Percentiles rank a stretch among this genome's conserved stretches.
These are phyloP conservation scores for Hydrotaea diabolus DNA, from an alignment of 2,888 invertebrate species.

Conservation along the genomic window DNA sequence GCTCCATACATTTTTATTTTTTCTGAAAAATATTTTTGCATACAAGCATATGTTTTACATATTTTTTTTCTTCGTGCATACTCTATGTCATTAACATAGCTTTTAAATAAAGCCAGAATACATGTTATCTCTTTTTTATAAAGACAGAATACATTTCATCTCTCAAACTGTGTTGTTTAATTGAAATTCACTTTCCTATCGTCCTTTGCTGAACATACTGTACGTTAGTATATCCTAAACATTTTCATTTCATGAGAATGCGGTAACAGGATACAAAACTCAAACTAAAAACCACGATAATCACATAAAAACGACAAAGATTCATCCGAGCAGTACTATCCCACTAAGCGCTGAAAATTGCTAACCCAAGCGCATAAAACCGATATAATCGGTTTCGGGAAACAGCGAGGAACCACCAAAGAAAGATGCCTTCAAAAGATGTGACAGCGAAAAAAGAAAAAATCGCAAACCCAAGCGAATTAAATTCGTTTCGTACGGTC, in stretches of 20 bases:
- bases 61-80: too few relatives aligned
- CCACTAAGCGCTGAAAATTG: conserved; percentile 43
- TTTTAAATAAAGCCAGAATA: too few relatives aligned
- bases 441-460: neutral
- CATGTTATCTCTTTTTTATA: too few relatives aligned
- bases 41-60: too few relatives aligned
- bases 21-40: too few relatives aligned
- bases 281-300: neutral
- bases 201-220: too few relatives aligned
- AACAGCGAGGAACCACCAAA: conserved; percentile 38
- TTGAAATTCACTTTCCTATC: too few relatives aligned
- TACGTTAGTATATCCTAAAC: neutral
- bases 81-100: too few relatives aligned
- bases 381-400: conserved; percentile 37
- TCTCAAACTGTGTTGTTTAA: too few relatives aligned
- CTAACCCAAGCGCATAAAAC: conserved; percentile 48
- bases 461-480: conserved; percentile 52
- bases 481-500: conserved; percentile 66
- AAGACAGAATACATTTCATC: too few relatives aligned
- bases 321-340: conserved; percentile 14
- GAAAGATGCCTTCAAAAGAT: neutral
- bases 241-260: neutral
- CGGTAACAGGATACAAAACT: neutral
- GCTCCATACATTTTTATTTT: too few relatives aligned
- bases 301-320: conserved; percentile 22